phyloP scores from a whole-genome alignment of 2,113 vertebrate species.

The Polypterus bichir region DNA sequence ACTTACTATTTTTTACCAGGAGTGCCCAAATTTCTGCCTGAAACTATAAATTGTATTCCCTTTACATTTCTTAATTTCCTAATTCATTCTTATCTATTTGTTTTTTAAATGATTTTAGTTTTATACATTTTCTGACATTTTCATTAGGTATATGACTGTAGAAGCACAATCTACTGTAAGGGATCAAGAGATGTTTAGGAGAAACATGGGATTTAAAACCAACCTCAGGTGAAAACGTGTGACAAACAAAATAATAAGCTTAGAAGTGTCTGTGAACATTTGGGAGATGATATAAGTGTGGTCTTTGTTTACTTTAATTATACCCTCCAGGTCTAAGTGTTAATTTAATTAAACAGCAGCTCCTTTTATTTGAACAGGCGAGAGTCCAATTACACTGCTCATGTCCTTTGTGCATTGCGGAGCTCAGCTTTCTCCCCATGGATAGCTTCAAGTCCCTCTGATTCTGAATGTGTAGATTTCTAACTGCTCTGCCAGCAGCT shows the following conservation, averaged over 20 bases:
- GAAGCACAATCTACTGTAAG: conserved; percentile 13
- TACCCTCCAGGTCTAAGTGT: conserved; percentile 33
- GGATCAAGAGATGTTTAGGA: background rate
- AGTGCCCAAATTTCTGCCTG: background rate
- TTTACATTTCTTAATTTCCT: background rate
- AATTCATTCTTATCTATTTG: background rate
- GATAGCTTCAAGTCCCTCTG: background rate
- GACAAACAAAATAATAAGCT: conserved; percentile 40
- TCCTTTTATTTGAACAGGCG: conserved; percentile 28
- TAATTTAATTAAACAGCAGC: conserved; percentile 45
- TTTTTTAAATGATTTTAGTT: background rate
- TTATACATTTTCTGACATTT: background rate
- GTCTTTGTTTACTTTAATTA: conserved; percentile 58
- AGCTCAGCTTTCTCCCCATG: conserved; percentile 1
- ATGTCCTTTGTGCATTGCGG: conserved; percentile 17
- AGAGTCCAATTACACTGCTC: conserved; percentile 40
- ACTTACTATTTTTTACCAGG: too few relatives aligned
- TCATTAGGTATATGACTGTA: background rate
- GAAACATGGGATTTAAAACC: conserved; percentile 7
- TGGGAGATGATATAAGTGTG: conserved; percentile 33
- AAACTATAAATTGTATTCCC: background rate
- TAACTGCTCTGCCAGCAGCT: background rate
- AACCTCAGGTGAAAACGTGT: conserved; percentile 6
- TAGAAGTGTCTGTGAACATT: conserved; percentile 28
- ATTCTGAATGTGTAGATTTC: too few relatives aligned